Evolutionary conservation across 2,888 invertebrate species (phyloP), one percentile per base, ranked within the genome.

Genomic region (Drosophila macrospina): DNA sequence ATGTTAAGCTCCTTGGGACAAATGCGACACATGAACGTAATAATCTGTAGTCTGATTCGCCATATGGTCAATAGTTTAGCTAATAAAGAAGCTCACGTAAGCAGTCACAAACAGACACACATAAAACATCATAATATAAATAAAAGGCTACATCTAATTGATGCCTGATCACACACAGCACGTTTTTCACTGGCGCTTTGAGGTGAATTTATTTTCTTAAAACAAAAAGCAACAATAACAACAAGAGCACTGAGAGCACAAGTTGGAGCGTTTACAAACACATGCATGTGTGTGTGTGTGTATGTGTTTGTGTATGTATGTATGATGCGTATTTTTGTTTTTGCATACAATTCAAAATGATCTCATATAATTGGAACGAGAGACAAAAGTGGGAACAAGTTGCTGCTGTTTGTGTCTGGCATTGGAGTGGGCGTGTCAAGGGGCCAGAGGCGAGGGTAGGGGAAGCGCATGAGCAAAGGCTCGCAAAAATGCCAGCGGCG

Each of bases 331-430:
- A 42, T 77, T 64, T 75, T 85, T 81, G 63, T 68, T 86, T 86
- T 86, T 69, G 69, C 78, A 69, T 69, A 64, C 55, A 30, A 56
- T 63, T 71, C 56, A 78, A 84, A 83, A 89, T 89, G 89, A 89
- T 89, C 89, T 89, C 89, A 89, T 88, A 80, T 78, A 78, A 80
- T 74, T 78, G 74, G 67, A 66, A 81, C 74, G 84, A 80, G 68
- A 65, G 64, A 61, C 59, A 73, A 72, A 77, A 74, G 64, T 50
- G 78, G 85, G 64, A 80, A 60, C 85, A 80, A 77, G 78, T 60
- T 86, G 67, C 39, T 68, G 61, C 47, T 44, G 69, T 26, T 63
- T 57, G 26, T 47, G 54, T 26, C 85, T 84, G 81, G 52, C 80
- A 74, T 57, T 52, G 67, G 61, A 86, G 80, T 80, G 62, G 80